Evolutionary conservation across 1,140 invertebrate species (phyloP), one percentile per base, ranked within the genome.

Genomic region (Aethina tumida): DNA sequence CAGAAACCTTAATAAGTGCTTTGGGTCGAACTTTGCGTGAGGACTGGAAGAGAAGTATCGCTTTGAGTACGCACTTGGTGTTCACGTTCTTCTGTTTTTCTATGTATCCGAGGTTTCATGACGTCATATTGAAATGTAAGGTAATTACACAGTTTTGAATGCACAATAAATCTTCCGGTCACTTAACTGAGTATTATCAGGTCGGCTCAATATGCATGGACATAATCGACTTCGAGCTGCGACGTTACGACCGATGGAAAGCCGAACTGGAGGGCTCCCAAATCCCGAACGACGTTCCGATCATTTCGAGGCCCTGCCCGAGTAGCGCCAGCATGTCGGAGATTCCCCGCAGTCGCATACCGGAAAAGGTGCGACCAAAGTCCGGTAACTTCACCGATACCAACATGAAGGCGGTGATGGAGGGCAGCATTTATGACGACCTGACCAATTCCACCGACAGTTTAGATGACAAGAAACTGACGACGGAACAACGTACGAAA

Each of bases 71-170:
- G 49, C 96, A 97, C 63, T 92, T 99, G 56, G 82, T 97, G 42
- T 93, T 93, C 59, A 88, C 91, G 45, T 99, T 98, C 67, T 93
- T 95, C 59, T 96, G 90, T 60, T 95, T 99, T 62, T 97, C 94
- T 7, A 86, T 85, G n/a, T 98, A 95, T 59, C 81, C 82, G 47
- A 80, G 91, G 56, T 98, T 99, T 67, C 95, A 99, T 63, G 77
- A 81, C 21, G 78, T 97, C 7, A 85, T 99, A 30, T 70, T 84
- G 7, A 84, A 89, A 53, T 89, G 89, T 53, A 92, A 92, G 67
- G 82, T 86, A 55, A 65, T 60, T 56, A 30, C 34, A 36, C 17
- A 8, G 18, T 22, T n/a, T n/a, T n/a, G n/a, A n/a, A 20, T 4
- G 4, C 4, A 4, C 28, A 41, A 43, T 28, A 35, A 31, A 25